A percentile compares a stretch with the other conserved stretches of the same genome.
These are phyloP conservation scores for Periphyllus acericola DNA, from an alignment of 2,888 invertebrate genomes.

Conservation along the genomic window DNA sequence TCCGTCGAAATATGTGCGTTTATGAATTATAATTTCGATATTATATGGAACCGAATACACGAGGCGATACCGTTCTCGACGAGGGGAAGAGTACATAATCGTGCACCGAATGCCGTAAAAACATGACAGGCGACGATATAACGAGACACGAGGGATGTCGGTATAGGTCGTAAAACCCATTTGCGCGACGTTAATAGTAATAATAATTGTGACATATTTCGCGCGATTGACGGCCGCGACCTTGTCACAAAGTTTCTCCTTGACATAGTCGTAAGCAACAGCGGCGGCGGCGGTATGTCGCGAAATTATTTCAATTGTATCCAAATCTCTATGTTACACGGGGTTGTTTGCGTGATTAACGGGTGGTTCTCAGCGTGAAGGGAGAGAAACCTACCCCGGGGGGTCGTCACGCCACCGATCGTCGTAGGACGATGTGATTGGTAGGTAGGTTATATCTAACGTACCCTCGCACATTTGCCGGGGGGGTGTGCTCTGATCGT, in stretches of 20 bases:
- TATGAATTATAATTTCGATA: no score
- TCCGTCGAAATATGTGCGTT: no score
- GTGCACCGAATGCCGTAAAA: neutral
- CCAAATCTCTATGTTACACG: no score
- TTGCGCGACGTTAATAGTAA: neutral
- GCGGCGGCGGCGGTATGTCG: neutral
- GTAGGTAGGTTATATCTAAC: no score
- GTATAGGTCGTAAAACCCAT: neutral
- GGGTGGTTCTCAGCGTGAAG: no score
- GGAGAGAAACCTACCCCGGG: no score
- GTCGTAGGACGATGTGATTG: no score
- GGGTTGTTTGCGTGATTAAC: no score
- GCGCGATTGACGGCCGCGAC: slow-evolving; percentile 40
- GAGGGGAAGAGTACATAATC: neutral
- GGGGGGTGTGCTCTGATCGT: no score
- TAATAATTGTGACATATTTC: slow-evolving; percentile 16
- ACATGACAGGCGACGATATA: neutral
- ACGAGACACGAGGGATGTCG: neutral
- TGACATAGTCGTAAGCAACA: slow-evolving; percentile 26
- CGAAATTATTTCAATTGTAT: no score
- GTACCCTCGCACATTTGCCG: no score
- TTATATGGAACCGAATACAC: neutral
- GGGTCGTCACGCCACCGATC: no score
- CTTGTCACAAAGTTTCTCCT: slow-evolving; percentile 41
- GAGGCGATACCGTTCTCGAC: neutral